These are phyloP conservation scores for Crotophaga sulcirostris DNA, from an alignment of 2,113 vertebrate species.

Conservation along the genomic window DNA sequence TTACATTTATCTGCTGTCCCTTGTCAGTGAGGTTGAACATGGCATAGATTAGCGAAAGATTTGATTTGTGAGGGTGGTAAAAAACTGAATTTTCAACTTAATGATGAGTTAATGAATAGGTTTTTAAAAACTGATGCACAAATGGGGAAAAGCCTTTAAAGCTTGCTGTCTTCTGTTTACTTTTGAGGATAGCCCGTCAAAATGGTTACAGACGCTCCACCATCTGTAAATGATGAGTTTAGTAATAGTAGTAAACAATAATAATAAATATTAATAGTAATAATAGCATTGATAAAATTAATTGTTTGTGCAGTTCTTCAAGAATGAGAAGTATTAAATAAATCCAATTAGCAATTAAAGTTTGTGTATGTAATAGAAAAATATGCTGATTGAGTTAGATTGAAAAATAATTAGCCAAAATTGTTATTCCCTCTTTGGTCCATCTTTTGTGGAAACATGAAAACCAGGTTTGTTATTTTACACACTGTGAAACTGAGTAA, in stretches of 20 bases:
- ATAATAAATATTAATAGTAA: background rate
- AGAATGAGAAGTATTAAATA: background rate
- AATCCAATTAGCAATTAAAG: slow-evolving; percentile 1
- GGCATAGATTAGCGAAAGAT: background rate
- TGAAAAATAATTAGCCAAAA: slow-evolving; percentile 12
- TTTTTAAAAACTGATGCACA: background rate
- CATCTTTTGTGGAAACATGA: background rate
- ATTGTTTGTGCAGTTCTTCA: slow-evolving; percentile 8
- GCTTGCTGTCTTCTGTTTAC: background rate
- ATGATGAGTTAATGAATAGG: background rate
- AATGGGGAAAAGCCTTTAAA: background rate
- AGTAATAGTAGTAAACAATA: background rate
- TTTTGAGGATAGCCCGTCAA: background rate
- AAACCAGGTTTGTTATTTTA: background rate
- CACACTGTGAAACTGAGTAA: background rate
- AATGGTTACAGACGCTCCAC: slow-evolving; percentile 20
- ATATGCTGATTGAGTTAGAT: background rate
- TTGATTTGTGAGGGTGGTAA: background rate
- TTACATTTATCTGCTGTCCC: background rate
- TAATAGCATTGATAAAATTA: background rate
- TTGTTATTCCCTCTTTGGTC: background rate
- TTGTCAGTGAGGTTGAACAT: background rate
- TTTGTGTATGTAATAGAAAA: background rate
- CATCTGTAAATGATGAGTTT: slow-evolving; percentile 29
- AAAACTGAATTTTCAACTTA: background rate